Evolutionary conservation across 37 sponge, comb jelly and placozoan genomes (phyloP).

Genomic region (Hexactinellida sp.): DNA sequence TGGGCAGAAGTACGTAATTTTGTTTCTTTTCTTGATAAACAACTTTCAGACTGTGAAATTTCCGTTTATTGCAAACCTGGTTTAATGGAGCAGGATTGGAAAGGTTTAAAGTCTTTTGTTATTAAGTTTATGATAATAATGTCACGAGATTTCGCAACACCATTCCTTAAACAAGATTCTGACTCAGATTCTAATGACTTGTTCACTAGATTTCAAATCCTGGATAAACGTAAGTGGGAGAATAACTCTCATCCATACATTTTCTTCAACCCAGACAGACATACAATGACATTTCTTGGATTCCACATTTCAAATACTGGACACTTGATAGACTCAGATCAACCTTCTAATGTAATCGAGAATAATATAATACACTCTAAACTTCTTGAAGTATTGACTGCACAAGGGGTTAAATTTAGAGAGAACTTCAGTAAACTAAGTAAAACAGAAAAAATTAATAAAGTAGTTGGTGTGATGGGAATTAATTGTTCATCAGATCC

Average conservation of each 20-base stretch:
- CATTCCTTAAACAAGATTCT: neutral
- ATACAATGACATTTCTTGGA: constrained; percentile 63
- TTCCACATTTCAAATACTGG: constrained; percentile 32
- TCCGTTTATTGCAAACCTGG: constrained; percentile 38
- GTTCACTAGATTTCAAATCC: neutral
- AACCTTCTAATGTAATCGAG: neutral
- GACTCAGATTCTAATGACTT: neutral
- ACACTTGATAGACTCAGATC: constrained; percentile 6
- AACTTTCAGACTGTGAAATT: constrained; percentile 54
- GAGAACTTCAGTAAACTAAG: neutral
- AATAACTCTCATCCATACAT: constrained; percentile 67
- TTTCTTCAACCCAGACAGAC: constrained; percentile 65
- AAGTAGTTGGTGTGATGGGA: constrained; percentile 42
- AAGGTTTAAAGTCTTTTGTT: constrained; percentile 54
- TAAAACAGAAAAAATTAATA: neutral
- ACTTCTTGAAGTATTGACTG: neutral
- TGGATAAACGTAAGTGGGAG: neutral
- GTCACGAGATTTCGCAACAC: constrained; percentile 37
- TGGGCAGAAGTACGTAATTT: constrained; percentile 76
- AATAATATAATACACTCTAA: neutral
- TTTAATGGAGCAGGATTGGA: neutral
- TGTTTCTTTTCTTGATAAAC: constrained; percentile 58
- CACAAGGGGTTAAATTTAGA: neutral
- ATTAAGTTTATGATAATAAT: constrained; percentile 75
- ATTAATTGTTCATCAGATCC: constrained; percentile 16